A percentile compares a stretch with the other conserved stretches of the same genome.
Evolutionary conservation across 2,113 vertebrate genomes (phyloP).

Genomic region (Lathamus discolor): DNA sequence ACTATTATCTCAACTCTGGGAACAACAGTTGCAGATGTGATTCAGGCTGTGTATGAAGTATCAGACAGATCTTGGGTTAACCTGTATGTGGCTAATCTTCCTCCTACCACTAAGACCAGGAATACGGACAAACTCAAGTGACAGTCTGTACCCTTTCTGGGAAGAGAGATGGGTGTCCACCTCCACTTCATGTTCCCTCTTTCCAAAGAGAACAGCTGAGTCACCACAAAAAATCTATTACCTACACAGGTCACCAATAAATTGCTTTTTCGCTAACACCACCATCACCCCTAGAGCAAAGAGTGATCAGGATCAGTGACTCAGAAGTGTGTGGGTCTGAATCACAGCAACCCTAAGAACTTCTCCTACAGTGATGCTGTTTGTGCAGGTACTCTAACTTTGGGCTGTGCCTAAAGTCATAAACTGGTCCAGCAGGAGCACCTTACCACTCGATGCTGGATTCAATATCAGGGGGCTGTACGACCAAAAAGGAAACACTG

Average conservation of each 20-base stretch:
- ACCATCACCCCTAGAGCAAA: background rate
- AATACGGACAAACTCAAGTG: background rate
- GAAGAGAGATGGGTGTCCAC: background rate
- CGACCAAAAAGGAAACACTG: background rate
- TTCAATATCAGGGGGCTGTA: background rate
- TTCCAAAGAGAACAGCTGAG: background rate
- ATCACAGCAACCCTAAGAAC: background rate
- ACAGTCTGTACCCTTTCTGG: background rate
- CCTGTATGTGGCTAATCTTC: background rate
- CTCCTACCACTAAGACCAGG: background rate
- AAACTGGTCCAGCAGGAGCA: background rate
- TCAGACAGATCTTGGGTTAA: background rate
- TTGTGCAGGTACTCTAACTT: background rate
- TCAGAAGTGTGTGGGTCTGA: conserved; percentile 3
- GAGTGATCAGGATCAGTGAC: background rate
- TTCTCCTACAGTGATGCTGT: background rate
- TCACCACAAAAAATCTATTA: background rate
- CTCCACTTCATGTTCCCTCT: background rate
- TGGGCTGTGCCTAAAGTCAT: background rate
- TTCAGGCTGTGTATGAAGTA: background rate
- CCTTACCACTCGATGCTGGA: background rate
- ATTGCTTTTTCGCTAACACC: background rate
- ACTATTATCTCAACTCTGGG: background rate
- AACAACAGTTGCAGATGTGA: background rate
- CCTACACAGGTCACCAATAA: conserved; percentile 5